A percentile compares a stretch with the other conserved stretches of the same genome.
Evolutionary conservation across 1,140 invertebrate species (phyloP).

Genomic region (Globodera ellingtonae): DNA sequence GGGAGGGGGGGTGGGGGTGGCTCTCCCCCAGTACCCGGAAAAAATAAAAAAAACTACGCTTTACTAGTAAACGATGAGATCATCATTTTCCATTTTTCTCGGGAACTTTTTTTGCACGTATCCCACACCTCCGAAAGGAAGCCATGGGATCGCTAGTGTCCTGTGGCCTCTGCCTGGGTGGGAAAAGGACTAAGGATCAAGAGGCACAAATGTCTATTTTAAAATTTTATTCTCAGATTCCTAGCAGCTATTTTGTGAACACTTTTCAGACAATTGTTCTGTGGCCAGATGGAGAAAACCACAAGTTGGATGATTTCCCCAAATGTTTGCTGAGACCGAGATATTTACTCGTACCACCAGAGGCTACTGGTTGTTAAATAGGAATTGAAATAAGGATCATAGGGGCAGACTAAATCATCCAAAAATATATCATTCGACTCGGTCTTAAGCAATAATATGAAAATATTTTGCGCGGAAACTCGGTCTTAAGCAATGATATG

Average conservation of each 20-base stretch:
- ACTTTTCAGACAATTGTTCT: slow-evolving; percentile 18
- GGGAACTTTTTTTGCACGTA: background rate
- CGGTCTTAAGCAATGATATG: too few species aligned
- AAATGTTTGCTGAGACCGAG: slow-evolving; percentile 21
- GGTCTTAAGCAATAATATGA: too few species aligned
- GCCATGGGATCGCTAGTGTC: too few species aligned
- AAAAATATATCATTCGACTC: too few species aligned
- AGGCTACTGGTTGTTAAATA: slow-evolving; percentile 8
- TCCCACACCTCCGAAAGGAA: background rate
- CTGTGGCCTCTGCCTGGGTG: background rate
- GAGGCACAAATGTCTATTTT: background rate
- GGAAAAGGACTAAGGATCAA: slow-evolving; percentile 5
- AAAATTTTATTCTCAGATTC: background rate
- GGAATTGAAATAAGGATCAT: too few species aligned
- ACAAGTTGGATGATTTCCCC: slow-evolving; percentile 14
- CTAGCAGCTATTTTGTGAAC: background rate
- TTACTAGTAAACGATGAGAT: too few species aligned
- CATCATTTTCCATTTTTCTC: too few species aligned
- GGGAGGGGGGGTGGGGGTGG: too few species aligned
- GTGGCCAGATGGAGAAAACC: slow-evolving; percentile 25
- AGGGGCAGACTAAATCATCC: too few species aligned
- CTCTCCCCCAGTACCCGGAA: too few species aligned
- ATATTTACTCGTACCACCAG: slow-evolving; percentile 16
- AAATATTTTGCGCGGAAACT: background rate
- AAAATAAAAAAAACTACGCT: too few species aligned